Conservation (phyloP, 2,888 invertebrate species). For the Oscheius onirici region DNA sequence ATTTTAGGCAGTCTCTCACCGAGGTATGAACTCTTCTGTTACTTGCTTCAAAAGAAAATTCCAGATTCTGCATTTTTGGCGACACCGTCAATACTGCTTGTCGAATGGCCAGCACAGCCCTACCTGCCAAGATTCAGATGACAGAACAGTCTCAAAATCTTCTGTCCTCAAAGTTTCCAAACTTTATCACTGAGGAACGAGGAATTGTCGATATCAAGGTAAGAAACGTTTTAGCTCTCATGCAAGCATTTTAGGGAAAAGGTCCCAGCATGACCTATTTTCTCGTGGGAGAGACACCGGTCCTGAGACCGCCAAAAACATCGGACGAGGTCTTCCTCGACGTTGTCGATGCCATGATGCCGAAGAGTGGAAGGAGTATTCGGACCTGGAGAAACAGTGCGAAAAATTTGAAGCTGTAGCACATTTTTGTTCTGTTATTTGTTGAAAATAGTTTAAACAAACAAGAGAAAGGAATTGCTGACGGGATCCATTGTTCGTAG, state of each 20-base stretch:
- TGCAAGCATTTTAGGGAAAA: slow-evolving; percentile 41
- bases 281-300: slow-evolving; percentile 15
- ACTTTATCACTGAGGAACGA: slow-evolving; percentile 46
- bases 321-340: slow-evolving; percentile 8
- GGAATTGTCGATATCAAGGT: slow-evolving; percentile 55
- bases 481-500: too few relatives aligned
- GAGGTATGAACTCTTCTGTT: slow-evolving; percentile 32
- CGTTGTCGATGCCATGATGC: not conserved
- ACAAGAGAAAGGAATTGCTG: too few relatives aligned
- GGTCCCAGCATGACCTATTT: slow-evolving; percentile 51
- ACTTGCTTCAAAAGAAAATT: not conserved
- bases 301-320: not conserved
- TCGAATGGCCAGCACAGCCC: slow-evolving; percentile 49
- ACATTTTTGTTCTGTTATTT: too few relatives aligned
- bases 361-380: slow-evolving; percentile 20
- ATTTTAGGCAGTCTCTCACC: slow-evolving; percentile 55
- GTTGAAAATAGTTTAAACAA: too few relatives aligned
- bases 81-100: slow-evolving; percentile 58
- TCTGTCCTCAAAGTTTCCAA: slow-evolving; percentile 40
- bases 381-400: slow-evolving; percentile 6
- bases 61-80: slow-evolving; percentile 56
- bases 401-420: not conserved
- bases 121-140: slow-evolving; percentile 50
- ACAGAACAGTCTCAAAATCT: slow-evolving; percentile 39
- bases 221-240: not conserved